Evolutionary conservation across 2,797 vertebrate genomes (phyloP).

Genomic region (Chaetophractus vellerosus): DNA sequence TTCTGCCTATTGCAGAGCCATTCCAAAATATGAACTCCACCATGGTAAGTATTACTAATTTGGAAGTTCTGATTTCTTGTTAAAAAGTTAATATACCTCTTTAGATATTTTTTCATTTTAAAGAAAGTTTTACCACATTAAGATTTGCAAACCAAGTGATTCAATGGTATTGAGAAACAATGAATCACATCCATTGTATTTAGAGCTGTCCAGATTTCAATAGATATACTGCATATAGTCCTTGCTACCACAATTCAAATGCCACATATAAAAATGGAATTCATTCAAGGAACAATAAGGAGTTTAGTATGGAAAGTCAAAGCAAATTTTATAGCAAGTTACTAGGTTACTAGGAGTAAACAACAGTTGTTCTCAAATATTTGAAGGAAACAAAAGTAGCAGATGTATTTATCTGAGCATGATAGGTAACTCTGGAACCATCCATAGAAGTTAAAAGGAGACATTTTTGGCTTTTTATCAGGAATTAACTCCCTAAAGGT

Average conservation of each 20-base stretch:
- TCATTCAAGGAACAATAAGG: neutral
- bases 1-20: neutral
- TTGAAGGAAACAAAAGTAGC: neutral
- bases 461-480: neutral
- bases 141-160: neutral
- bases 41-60: neutral
- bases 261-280: neutral
- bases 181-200: neutral
- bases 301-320: neutral
- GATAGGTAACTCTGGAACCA: neutral
- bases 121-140: neutral
- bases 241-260: neutral
- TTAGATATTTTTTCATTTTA: neutral
- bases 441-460: neutral
- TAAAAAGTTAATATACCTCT: neutral
- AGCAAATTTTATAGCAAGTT: neutral
- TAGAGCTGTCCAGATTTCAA: neutral
- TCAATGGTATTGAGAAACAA: neutral
- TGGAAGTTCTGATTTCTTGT: neutral
- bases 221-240: neutral
- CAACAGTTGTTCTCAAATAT: neutral
- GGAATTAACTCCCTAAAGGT: neutral
- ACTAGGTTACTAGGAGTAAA: neutral
- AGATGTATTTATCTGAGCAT: neutral
- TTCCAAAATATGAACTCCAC: neutral